Evolutionary conservation across 2,888 invertebrate genomes (phyloP), one percentile per base, ranked within the genome.

Genomic region (Amblyjoppa proteus): DNA sequence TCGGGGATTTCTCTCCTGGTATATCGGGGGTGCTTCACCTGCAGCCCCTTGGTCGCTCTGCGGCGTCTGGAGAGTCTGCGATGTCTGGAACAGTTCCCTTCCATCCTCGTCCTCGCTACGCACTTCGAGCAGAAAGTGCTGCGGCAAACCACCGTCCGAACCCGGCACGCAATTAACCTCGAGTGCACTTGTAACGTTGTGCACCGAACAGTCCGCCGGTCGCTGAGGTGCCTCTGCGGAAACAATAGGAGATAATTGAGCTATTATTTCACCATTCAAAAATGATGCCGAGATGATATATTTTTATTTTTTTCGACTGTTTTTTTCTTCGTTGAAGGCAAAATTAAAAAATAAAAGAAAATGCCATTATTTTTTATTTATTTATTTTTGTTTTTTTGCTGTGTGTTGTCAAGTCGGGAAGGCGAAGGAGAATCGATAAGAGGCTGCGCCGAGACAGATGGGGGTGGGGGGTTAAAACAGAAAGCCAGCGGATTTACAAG

Each of bases 61-160:
- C 28, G 89, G 89, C 16, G 86, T 94, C 93, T 90, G 95, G 89
- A 91, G 94, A 90, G 91, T 94, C 83, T 92, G 93, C 76, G 94
- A 91, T 58, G 90, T 92, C 94, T 89, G 95, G 92, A 89, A 93
- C 91, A 90, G 92, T 90, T 90, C 93, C 11, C 90, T 81, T 84
- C 89, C 90, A 87, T 90, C 89, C 49, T 89, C 86, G 61, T 76
- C 49, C 49, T 88, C 88, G 28, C 92, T 93, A 5, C 92, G 92
- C 89, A 97, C 97, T 94, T 98, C 97, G 88, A 98, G 95, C 79
- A 97, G 95, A 94, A 98, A 98, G 94, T 97, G 96, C 93, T 98
- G 98, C 41, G 97, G 96, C 69, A 97, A 95, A 16, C 98, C 98
- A 5, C 98, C 98, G 92, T 97, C 97, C 92, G 96, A 96, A 66